Percentiles rank a stretch among this genome's conserved stretches.
phyloP scores from a whole-genome alignment of 2,797 vertebrate species.

The Synanceia verrucosa region DNA sequence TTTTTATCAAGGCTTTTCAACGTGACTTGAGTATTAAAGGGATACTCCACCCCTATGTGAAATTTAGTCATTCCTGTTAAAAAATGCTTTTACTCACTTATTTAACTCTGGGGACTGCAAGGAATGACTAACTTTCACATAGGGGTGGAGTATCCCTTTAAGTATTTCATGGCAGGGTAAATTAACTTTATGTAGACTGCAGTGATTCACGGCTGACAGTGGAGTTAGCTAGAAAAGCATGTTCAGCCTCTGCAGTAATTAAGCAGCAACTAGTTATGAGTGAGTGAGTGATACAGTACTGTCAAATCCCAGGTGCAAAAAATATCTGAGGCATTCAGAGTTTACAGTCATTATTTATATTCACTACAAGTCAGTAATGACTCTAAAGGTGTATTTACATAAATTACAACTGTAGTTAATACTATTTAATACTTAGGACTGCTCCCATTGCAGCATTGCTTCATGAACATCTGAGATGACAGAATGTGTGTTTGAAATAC shows the following conservation, averaged over 20 bases:
- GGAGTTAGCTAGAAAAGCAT: background rate
- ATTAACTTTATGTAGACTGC: background rate
- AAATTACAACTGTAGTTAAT: conserved; percentile 11
- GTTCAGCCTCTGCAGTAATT: conserved; percentile 1
- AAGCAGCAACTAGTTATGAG: conserved; percentile 18
- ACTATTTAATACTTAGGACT: background rate
- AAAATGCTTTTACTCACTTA: no score
- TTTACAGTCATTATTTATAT: conserved; percentile 33
- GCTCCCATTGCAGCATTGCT: background rate
- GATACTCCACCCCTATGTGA: no score
- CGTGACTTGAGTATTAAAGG: background rate
- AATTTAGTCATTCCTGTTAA: no score
- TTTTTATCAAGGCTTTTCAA: background rate
- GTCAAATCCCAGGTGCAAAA: conserved; percentile 25
- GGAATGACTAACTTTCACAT: no score
- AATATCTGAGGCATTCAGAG: conserved; percentile 26
- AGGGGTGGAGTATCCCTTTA: no score
- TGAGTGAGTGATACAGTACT: background rate
- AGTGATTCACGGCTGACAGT: background rate
- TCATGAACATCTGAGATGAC: background rate
- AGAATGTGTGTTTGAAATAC: conserved; percentile 11
- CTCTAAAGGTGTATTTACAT: conserved; percentile 37
- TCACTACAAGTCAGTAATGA: conserved; percentile 15
- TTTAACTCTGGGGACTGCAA: no score
- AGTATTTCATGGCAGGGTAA: background rate